Base-by-base conservation (phyloP, 1,140 invertebrate genomes). In the Macrobrachium nipponense region DNA sequence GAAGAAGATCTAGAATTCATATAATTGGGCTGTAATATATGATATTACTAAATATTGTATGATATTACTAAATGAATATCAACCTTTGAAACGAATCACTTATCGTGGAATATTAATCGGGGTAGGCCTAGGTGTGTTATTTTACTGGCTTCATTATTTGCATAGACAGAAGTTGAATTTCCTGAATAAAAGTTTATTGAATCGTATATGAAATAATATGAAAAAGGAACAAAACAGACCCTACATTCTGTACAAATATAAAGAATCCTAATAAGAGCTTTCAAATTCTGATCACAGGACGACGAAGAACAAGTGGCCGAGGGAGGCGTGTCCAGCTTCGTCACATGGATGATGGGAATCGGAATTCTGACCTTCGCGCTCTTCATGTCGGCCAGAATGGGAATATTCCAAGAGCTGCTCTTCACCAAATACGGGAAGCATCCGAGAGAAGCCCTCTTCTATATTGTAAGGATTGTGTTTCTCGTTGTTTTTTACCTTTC, bases 331-430 rank as follows among this genome's bases (percentile, higher is more conserved):
- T 70, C 82, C 12, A 82, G 68, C 77, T 60, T 87, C 78, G 43
- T 72, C 7, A 89, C 88, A 0, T 86, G 86, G 88, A 58, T 84
- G 17, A 58, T 72, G 36, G 95, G 98, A n/a, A 97, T 99, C 87
- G 91, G 92, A 0, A 93, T 99, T 88, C 92, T 99, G 17, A 96
- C 96, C 0, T 93, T 96, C 85, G 97, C 97, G 0, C 91, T 99
- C 60, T 95, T 99, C 87, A 93, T 98, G 83, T 99, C 98, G 0
- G 97, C 98, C 7, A 92, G 96, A 86, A 97, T 99, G 96, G 98
- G 98, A 5, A 97, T 99, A 87, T 98, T 96, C 91, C 98, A 99
- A 92, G 98, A 99, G 92, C 94, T 94, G 8, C 91, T 99, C 7
- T 97, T 98, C 90, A 92, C 92, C 81, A 94, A 94, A 82, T 95